A percentile compares a stretch with the other conserved stretches of the same genome.
Evolutionary conservation across 2,113 vertebrate genomes (phyloP).

Genomic region (Propithecus coquereli): DNA sequence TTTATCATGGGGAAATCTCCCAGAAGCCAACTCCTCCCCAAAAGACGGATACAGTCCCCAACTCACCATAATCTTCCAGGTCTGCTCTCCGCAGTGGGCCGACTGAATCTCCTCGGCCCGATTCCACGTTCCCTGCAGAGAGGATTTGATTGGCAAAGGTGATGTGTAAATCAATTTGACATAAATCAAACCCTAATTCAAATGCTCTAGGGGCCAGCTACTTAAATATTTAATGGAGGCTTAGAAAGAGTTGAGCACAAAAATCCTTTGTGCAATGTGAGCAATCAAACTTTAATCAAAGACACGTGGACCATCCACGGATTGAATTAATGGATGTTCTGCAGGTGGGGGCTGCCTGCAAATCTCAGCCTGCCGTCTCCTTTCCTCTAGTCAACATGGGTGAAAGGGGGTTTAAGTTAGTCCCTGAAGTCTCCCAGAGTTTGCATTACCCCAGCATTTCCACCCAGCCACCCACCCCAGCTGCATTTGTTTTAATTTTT

Average conservation of each 20-base stretch:
- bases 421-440: not conserved
- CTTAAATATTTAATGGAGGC: conserved; percentile 63
- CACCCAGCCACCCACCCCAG: not conserved
- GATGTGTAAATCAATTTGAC: conserved; percentile 37
- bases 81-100: not conserved
- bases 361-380: not conserved
- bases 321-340: not conserved
- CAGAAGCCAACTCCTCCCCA: not conserved
- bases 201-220: conserved; percentile 21
- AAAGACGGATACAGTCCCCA: not conserved
- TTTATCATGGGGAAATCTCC: not conserved
- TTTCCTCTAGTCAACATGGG: not conserved
- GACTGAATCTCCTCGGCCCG: not conserved
- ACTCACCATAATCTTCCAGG: not conserved
- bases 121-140: not conserved
- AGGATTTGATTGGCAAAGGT: not conserved
- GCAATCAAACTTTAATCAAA: not conserved
- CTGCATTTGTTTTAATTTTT: not conserved
- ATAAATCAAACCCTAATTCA: conserved; percentile 54
- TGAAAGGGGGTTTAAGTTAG: not conserved
- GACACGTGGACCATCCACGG: not conserved
- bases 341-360: not conserved
- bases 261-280: not conserved
- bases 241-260: not conserved
- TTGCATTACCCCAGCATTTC: not conserved